phyloP scores from a whole-genome alignment of 2,888 invertebrate species.

The Fabriciana adippe region DNA sequence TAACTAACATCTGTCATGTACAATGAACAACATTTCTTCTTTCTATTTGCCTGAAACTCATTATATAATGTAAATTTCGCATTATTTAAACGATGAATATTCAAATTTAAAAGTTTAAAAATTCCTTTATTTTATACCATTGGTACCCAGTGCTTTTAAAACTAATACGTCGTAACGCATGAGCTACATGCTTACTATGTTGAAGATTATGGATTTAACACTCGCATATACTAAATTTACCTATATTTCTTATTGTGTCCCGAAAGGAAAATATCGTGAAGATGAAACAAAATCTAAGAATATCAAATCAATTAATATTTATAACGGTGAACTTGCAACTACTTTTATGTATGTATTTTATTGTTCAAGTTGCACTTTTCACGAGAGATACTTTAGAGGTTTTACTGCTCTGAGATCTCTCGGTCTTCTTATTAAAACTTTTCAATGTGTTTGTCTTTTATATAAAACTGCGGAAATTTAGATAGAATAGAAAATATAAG shows the following conservation, averaged over 20 bases:
- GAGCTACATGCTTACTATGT: too few relatives aligned
- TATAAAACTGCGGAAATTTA: conserved; percentile 9
- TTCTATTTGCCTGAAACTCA: too few relatives aligned
- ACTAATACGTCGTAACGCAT: too few relatives aligned
- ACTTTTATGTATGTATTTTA: conserved; percentile 24
- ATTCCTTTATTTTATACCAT: too few relatives aligned
- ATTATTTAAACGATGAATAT: too few relatives aligned
- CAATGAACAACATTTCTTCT: neutral
- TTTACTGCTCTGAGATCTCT: conserved; percentile 21
- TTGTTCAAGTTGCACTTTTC: conserved; percentile 24
- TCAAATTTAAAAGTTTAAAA: too few relatives aligned
- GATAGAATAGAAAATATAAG: conserved; percentile 8
- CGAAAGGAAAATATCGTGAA: too few relatives aligned
- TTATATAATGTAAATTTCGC: too few relatives aligned
- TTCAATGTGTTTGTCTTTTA: conserved; percentile 26
- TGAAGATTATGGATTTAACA: too few relatives aligned
- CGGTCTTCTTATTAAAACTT: conserved; percentile 28
- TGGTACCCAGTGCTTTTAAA: too few relatives aligned
- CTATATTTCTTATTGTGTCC: too few relatives aligned
- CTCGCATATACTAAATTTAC: too few relatives aligned
- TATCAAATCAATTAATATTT: conserved; percentile 14
- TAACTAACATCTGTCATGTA: conserved; percentile 11
- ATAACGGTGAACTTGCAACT: conserved; percentile 18
- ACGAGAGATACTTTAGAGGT: conserved; percentile 22
- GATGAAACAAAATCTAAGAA: neutral